Evolutionary conservation across 92 coral and sea anemone genomes (phyloP).

Genomic region (Heteractis magnifica): DNA sequence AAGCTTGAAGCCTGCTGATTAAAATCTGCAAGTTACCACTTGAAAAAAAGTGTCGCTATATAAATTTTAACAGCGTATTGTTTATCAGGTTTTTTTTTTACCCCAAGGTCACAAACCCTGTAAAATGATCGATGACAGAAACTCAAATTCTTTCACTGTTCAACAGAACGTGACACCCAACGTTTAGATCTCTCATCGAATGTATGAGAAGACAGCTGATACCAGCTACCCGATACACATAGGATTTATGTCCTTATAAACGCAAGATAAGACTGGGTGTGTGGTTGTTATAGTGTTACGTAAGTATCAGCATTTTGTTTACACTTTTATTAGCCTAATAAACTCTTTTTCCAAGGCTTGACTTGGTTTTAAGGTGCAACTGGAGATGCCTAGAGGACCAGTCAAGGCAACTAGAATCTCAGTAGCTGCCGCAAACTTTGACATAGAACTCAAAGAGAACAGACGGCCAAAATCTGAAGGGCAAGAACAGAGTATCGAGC

Average conservation of each 20-base stretch:
- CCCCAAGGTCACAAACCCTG: neutral
- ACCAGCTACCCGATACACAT: neutral
- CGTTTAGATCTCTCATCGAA: neutral
- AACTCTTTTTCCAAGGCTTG: neutral
- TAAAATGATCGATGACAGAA: neutral
- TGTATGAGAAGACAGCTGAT: slow-evolving; percentile 9
- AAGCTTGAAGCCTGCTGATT: too few species aligned
- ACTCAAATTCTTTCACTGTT: neutral
- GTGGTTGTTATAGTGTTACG: neutral
- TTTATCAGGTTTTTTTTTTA: neutral
- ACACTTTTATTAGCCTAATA: neutral
- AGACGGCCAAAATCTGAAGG: neutral
- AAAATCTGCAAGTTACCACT: neutral
- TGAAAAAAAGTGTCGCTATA: too few species aligned
- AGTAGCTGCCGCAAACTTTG: neutral
- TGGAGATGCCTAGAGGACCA: neutral
- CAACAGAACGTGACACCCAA: neutral
- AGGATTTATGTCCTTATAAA: neutral
- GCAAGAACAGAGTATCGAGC: neutral
- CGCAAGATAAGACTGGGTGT: neutral
- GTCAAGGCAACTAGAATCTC: slow-evolving; percentile 8
- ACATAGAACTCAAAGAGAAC: neutral
- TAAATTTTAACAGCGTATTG: neutral
- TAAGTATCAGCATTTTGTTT: neutral
- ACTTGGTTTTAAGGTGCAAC: neutral